Evolutionary conservation across 2,888 invertebrate species (phyloP).

Genomic region (Drosophila niveifrons): DNA sequence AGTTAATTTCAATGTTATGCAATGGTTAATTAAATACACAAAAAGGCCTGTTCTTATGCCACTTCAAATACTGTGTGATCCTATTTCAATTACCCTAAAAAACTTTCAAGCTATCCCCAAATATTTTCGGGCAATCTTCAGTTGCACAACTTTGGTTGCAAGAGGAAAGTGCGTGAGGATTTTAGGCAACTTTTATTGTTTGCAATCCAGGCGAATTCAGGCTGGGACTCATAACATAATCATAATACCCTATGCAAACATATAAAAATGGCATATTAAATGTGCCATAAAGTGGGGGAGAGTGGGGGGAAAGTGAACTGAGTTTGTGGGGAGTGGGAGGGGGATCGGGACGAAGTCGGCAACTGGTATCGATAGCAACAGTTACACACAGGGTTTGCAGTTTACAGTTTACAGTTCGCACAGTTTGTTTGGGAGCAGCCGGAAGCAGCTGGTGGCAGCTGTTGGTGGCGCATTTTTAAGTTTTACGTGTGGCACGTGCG

Average conservation of each 20-base stretch:
- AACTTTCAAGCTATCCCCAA: neutral
- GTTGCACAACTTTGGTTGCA: neutral
- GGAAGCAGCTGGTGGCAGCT: conserved; percentile 68
- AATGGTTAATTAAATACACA: too few species aligned
- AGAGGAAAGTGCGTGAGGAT: neutral
- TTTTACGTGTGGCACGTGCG: conserved; percentile 82
- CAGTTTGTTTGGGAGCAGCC: conserved; percentile 54
- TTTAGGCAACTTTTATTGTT: conserved; percentile 4
- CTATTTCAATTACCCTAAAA: neutral
- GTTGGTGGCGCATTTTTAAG: conserved; percentile 75
- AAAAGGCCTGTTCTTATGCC: too few species aligned
- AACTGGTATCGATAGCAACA: conserved; percentile 75
- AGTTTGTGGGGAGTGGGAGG: neutral
- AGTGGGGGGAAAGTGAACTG: neutral
- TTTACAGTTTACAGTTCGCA: conserved; percentile 39
- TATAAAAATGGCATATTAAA: conserved; percentile 62
- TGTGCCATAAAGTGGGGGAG: conserved; percentile 50
- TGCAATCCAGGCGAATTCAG: conserved; percentile 17
- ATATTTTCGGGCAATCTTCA: neutral
- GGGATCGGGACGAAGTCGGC: conserved; percentile 28
- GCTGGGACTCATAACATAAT: conserved; percentile 36
- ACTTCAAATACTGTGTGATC: neutral
- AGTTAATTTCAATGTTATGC: too few species aligned
- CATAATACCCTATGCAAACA: conserved; percentile 51
- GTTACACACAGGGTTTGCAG: conserved; percentile 53